phyloP scores from a whole-genome alignment of 1,140 invertebrate species.

The Drosophila nigromelanica region DNA sequence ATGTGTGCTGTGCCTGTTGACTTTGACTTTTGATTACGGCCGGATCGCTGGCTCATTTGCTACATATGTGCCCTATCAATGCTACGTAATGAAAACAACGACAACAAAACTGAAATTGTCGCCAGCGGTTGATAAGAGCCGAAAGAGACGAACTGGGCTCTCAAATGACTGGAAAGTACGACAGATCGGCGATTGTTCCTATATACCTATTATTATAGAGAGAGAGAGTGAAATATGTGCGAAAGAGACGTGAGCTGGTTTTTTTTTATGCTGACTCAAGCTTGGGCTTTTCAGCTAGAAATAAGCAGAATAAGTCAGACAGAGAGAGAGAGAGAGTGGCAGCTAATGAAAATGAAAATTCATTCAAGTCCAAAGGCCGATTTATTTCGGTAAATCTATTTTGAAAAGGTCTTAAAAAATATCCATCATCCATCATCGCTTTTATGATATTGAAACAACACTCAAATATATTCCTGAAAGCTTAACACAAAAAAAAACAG shows the following conservation, averaged over 20 bases:
- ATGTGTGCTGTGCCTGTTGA: slow-evolving; percentile 24
- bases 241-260: background rate
- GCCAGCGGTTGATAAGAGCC: slow-evolving; percentile 44
- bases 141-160: slow-evolving; percentile 9
- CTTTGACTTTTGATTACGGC: slow-evolving; percentile 51
- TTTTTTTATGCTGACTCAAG: too few species aligned
- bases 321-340: too few species aligned
- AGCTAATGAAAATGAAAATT: too few species aligned
- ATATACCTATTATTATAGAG: background rate
- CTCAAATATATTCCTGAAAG: too few species aligned
- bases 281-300: background rate
- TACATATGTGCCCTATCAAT: slow-evolving; percentile 40
- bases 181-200: slow-evolving; percentile 20
- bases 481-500: too few species aligned
- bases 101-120: slow-evolving; percentile 30
- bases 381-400: too few species aligned
- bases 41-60: slow-evolving; percentile 32
- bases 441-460: too few species aligned
- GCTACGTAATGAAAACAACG: slow-evolving; percentile 42
- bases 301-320: background rate
- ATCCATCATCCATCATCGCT: too few species aligned
- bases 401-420: too few species aligned
- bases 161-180: slow-evolving; percentile 18
- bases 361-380: too few species aligned
- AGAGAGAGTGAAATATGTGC: slow-evolving; percentile 10